phyloP scores from a whole-genome alignment of 1,140 invertebrate genomes.

The Nebria ingens region DNA sequence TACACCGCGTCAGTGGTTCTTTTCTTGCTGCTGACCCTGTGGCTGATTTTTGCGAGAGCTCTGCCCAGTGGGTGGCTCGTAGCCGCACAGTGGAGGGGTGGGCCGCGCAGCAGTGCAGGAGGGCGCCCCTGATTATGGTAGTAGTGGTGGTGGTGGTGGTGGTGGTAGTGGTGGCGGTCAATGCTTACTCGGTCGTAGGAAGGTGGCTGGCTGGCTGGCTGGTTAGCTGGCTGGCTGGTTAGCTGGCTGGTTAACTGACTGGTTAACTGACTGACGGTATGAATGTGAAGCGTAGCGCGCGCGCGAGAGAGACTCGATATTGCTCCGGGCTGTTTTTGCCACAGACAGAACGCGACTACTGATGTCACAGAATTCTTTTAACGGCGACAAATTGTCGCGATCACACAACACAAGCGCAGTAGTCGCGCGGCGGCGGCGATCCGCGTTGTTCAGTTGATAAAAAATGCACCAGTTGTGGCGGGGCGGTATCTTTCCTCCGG shows the following conservation, averaged over 20 bases:
- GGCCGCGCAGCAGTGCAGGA: conserved; percentile 17
- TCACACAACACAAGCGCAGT: conserved; percentile 25
- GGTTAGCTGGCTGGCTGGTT: no score
- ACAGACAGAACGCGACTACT: conserved; percentile 34
- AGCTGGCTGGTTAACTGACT: no score
- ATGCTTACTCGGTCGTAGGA: background rate
- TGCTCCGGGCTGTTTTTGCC: conserved; percentile 29
- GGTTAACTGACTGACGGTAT: background rate
- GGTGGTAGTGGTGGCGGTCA: background rate
- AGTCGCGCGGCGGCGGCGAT: background rate
- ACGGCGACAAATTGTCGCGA: conserved; percentile 36
- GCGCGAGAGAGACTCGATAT: background rate
- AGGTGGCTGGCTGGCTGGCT: background rate
- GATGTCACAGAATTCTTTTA: conserved; percentile 37
- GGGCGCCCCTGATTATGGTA: conserved; percentile 9
- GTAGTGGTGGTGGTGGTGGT: conserved; percentile 14
- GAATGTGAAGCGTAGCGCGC: no score
- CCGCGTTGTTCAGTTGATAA: no score
- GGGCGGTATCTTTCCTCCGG: conserved; percentile 24
- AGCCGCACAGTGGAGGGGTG: conserved; percentile 22
- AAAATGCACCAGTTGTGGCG: background rate
- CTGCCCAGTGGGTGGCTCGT: conserved; percentile 37
- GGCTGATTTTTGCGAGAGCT: conserved; percentile 45
- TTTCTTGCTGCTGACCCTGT: conserved; percentile 34
- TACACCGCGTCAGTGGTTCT: conserved; percentile 16